Base-by-base conservation (phyloP, 2,113 vertebrate species). In the Coptodon rendalli region DNA sequence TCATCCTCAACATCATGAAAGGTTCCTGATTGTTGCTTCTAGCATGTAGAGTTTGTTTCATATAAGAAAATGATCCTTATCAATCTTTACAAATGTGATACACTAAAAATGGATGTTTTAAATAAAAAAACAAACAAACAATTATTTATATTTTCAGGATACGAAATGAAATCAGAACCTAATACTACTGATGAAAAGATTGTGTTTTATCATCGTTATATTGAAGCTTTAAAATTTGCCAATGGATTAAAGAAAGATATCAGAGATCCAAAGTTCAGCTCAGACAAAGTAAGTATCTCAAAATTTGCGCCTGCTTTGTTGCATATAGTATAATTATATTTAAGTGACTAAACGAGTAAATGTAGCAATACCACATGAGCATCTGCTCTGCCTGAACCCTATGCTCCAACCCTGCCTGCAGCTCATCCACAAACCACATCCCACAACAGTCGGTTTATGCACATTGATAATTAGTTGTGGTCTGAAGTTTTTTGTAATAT, bases 201-300 rank as follows among this genome's bases (percentile, higher is more conserved):
- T 1, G 82, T 95, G 29, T 54, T 96, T 14, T 99, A 98, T 88
- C 97, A 98, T 22, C 94, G 11, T 29, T 96, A 97, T 1, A 87
- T 96, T 22, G 97, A 99, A 89, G 96, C 97, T 1, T 92, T 97
- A 29, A 99, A 99, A 90, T 98, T 97, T 91, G 96, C 96, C 3
- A 94, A 95, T 8, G 95, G 96, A 52, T 93, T 97, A 13, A 97
- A 78, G 82, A 83, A 89, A 53, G 57, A 78, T 5, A 93, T 97
- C 59, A 85, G 86, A 6, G 97, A 98, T 89, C 96, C 97, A 19
- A 5, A 22, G 2, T 87, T 86, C 81, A 90, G 11, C 14, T 16
- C 92, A 10, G 54, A 87, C 8, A 14, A 81, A 38, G 95, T 96
- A 86, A 85, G 93, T 93, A 59, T 27, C 19, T 14, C 6, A 17